These are phyloP conservation scores for Astropecten irregularis DNA, from an alignment of 53 echinoderm and acorn worm species.

Conservation along the genomic window DNA sequence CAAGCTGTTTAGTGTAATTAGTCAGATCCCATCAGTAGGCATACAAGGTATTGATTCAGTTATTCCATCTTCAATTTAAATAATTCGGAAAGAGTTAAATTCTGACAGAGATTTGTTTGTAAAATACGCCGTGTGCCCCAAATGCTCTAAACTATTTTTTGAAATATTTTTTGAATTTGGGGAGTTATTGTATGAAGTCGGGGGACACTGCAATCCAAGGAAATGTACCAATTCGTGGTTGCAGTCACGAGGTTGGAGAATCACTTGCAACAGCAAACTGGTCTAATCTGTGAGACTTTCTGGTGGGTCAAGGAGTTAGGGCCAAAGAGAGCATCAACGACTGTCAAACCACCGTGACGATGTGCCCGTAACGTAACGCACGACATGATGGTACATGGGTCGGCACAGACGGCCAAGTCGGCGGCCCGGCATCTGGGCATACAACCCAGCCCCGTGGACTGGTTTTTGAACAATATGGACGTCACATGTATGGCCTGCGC, in stretches of 20 bases:
- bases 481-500: not conserved
- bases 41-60: not conserved
- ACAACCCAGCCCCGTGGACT: not conserved
- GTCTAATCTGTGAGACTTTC: constrained; percentile 24
- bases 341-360: too few species aligned
- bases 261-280: constrained; percentile 1
- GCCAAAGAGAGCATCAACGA: too few species aligned
- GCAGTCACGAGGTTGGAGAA: not conserved
- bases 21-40: not conserved
- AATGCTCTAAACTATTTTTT: constrained; percentile 35
- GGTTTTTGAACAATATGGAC: not conserved
- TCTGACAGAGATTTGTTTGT: constrained; percentile 25
- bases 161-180: not conserved
- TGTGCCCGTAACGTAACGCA: too few species aligned
- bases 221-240: constrained; percentile 24
- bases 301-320: constrained; percentile 2
- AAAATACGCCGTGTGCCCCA: constrained; percentile 48
- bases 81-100: not conserved
- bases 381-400: too few species aligned
- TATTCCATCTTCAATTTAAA: not conserved
- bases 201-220: not conserved
- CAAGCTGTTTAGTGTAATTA: not conserved
- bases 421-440: too few species aligned
- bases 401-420: too few species aligned
- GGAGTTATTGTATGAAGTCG: not conserved